Conservation (phyloP, 2,888 invertebrate genomes). For the Cataglyphis albicans region DNA sequence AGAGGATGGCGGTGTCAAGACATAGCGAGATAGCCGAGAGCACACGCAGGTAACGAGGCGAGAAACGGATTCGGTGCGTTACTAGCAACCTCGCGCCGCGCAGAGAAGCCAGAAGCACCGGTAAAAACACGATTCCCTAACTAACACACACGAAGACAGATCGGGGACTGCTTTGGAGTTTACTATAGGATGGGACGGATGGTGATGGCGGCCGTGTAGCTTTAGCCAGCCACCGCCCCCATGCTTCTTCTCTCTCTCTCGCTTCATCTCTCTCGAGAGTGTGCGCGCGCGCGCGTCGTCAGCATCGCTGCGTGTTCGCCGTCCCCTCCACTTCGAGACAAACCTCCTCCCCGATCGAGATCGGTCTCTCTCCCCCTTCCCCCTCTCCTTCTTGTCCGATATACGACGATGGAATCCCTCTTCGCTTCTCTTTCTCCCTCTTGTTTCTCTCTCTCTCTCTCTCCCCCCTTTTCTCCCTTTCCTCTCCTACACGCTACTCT, state of each 20-base stretch:
- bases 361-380: conserved; percentile 43
- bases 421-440: conserved; percentile 8
- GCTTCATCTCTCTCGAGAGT: conserved; percentile 31
- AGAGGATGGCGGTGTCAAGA: conserved; percentile 79
- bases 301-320: conserved; percentile 42
- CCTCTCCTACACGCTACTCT: conserved; percentile 26
- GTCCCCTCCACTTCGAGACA: conserved; percentile 46
- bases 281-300: conserved; percentile 58
- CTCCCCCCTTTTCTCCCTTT: conserved; percentile 15
- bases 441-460: conserved; percentile 28
- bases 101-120: conserved; percentile 78
- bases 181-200: conserved; percentile 83
- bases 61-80: conserved; percentile 80
- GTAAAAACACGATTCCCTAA: conserved; percentile 80
- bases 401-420: conserved; percentile 60
- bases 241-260: conserved; percentile 75
- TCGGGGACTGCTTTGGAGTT: conserved; percentile 80
- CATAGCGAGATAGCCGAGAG: conserved; percentile 78
- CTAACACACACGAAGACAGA: conserved; percentile 81
- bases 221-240: conserved; percentile 86
- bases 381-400: conserved; percentile 54
- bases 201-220: conserved; percentile 89
- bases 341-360: conserved; percentile 40
- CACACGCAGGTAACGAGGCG: conserved; percentile 75
- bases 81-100: conserved; percentile 81